Evolutionary conservation across 2,113 vertebrate species (phyloP), one percentile per base, ranked within the genome.

Genomic region (Hemichromis elongatus): DNA sequence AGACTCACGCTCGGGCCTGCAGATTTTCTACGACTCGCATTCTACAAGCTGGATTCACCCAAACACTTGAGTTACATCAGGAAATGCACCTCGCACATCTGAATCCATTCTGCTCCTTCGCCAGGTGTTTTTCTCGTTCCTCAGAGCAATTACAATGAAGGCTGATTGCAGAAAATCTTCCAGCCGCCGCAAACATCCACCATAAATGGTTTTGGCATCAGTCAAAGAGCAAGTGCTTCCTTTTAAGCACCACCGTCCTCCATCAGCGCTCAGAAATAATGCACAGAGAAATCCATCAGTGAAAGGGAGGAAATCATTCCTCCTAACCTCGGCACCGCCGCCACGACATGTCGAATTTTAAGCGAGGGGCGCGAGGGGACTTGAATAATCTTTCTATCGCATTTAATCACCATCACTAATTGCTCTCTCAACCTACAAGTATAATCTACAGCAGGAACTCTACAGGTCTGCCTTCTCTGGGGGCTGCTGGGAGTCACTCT

Each of bases 401-500:
- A 3, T 75, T 75, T 88, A 84, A 82, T 92, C 83, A 79, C 61
- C 16, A 1, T 78, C 83, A 28, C 73, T 88, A 88, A 91, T 84
- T 86, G 54, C 73, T 80, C 63, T 85, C 81, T 86, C 10, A 35
- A 54, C 81, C 81, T 80, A 19, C 53, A 2, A 80, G 61, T 66
- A 42, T 52, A 37, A 87, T 83, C 50, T 77, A 14, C 45, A 45
- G 81, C 54, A 24, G 45, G 18, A 83, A 26, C 80, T 83, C 68
- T 52, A 66, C 80, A 79, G 85, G 77, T 81, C 8, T 9, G 19
- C 70, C 68, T n/a, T 53, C 66, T 63, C 26, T 9, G 75, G 59
- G 79, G 73, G 19, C 55, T 77, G 66, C 81, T 61, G 83, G 30
- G 73, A 84, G 56, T 63, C 47, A 11, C 16, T 78, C 59, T 55